A percentile compares a stretch with the other conserved stretches of the same genome.
Evolutionary conservation across 2,113 vertebrate species (phyloP).

Genomic region (Solenodon paradoxus): DNA sequence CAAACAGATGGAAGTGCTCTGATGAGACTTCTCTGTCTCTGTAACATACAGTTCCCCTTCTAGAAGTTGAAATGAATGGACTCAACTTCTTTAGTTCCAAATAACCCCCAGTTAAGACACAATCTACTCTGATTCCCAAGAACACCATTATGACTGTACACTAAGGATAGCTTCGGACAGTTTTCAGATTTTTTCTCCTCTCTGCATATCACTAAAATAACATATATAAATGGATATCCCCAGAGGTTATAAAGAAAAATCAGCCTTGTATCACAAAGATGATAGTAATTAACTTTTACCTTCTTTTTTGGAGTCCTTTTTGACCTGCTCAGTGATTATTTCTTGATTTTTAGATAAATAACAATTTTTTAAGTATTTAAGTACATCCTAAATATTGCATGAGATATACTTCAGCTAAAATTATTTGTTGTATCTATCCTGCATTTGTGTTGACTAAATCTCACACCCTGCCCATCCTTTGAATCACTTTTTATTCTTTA

Average conservation of each 20-base stretch:
- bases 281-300: not conserved
- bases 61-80: slow-evolving; percentile 14
- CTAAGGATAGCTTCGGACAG: not conserved
- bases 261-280: not conserved
- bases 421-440: not conserved
- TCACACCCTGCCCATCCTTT: not conserved
- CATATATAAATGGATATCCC: not conserved
- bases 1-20: not conserved
- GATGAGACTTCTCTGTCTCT: not conserved
- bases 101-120: not conserved
- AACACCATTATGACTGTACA: not conserved
- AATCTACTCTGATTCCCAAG: not conserved
- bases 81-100: not conserved
- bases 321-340: not conserved
- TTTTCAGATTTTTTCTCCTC: not conserved
- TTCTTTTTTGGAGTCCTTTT: not conserved
- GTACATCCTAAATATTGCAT: not conserved
- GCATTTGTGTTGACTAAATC: not conserved
- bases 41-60: not conserved
- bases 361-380: not conserved
- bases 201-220: slow-evolving; percentile 30
- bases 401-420: not conserved
- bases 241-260: not conserved
- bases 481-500: no score
- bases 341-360: not conserved